Base-by-base conservation (phyloP, 2,888 invertebrate species). In the Atherix ibis region DNA sequence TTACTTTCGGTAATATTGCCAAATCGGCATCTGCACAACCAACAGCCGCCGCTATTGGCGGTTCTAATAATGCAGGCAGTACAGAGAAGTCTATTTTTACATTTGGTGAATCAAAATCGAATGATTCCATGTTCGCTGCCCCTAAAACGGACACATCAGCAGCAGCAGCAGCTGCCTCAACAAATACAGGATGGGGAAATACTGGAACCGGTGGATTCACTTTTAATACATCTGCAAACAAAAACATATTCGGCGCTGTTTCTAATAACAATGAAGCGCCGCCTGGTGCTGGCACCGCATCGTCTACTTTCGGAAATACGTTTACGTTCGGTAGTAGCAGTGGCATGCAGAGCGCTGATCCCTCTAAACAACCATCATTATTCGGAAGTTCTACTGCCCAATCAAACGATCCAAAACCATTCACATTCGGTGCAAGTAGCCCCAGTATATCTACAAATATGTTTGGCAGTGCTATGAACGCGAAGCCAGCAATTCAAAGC, bases 221-320 rank as follows among this genome's bases (percentile, higher is more conserved):
- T n/a, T n/a, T n/a, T n/a, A n/a, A n/a, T n/a, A n/a, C n/a, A n/a
- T n/a, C n/a, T n/a, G n/a, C n/a, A n/a, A n/a, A n/a, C n/a, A n/a
- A n/a, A n/a, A n/a, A n/a, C n/a, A n/a, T n/a, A n/a, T n/a, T n/a
- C n/a, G n/a, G n/a, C n/a, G n/a, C n/a, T n/a, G n/a, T n/a, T n/a
- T n/a, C n/a, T n/a, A n/a, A n/a, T n/a, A n/a, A n/a, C n/a, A n/a
- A n/a, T n/a, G n/a, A n/a, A 6, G 8, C 41, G 4, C 8, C 34
- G 3, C 18, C 33, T 13, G 34, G 34, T 18, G n/a, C 36, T 26
- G 5, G 18, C 3, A 16, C 33, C 3, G 5, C 24, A 2, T 2
- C 17, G 9, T 38, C 13, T 33, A 24, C 25, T 1, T 37, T 41
- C 25, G 41, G 27, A 27, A 35, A 5, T 8, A 14, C 22, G 6